These are phyloP conservation scores for Griposia aprilina DNA, from an alignment of 2,888 invertebrate genomes.

Conservation along the genomic window DNA sequence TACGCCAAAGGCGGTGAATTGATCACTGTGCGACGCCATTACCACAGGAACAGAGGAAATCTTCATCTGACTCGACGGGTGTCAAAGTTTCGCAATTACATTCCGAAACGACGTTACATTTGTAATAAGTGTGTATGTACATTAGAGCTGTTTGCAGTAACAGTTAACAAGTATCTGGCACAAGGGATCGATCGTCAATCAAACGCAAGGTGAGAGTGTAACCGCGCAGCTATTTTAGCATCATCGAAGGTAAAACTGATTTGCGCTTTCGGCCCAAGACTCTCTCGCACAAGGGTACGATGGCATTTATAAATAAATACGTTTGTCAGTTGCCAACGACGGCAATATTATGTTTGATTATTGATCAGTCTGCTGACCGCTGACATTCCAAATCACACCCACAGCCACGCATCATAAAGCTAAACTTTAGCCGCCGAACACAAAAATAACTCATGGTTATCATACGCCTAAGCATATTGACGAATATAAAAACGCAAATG, in stretches of 20 bases:
- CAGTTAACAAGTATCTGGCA: constrained; percentile 89
- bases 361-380: constrained; percentile 76
- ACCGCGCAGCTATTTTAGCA: constrained; percentile 89
- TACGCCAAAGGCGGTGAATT: constrained; percentile 77
- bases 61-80: constrained; percentile 70
- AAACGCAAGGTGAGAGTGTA: constrained; percentile 90
- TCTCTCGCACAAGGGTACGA: constrained; percentile 88
- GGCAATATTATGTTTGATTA: constrained; percentile 73
- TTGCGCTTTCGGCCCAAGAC: constrained; percentile 89
- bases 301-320: constrained; percentile 88
- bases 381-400: constrained; percentile 60
- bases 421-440: constrained; percentile 34
- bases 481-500: constrained; percentile 37
- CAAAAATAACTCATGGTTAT: constrained; percentile 57
- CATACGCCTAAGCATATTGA: constrained; percentile 38
- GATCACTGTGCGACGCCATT: constrained; percentile 69
- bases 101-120: constrained; percentile 72
- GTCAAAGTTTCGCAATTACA: constrained; percentile 73
- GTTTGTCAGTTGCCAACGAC: constrained; percentile 85
- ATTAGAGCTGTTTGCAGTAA: constrained; percentile 82
- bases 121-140: constrained; percentile 74
- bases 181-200: constrained; percentile 90
- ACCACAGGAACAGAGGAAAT: constrained; percentile 74
- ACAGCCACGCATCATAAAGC: constrained; percentile 43
- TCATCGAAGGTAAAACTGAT: constrained; percentile 90